These are phyloP conservation scores for Urocyon cinereoargenteus DNA, from an alignment of 2,797 vertebrate species.

Conservation along the genomic window DNA sequence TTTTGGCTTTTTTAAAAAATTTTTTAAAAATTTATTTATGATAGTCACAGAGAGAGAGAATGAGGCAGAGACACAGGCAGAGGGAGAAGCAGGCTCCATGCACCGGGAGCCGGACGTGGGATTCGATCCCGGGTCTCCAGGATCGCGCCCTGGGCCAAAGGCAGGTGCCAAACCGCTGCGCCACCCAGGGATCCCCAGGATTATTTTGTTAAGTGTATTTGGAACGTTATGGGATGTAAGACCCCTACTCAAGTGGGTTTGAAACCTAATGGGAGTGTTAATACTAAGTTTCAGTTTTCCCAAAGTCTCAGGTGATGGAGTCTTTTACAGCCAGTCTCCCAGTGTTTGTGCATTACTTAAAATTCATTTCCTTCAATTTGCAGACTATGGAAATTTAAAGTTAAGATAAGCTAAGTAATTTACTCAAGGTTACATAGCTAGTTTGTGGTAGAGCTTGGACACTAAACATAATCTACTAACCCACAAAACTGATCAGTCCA, in stretches of 20 bases:
- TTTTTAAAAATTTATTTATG: too few relatives aligned
- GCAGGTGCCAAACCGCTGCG: too few relatives aligned
- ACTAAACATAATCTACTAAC: background rate
- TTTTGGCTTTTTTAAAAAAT: too few relatives aligned
- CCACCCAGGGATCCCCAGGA: background rate
- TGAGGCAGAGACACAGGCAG: too few relatives aligned
- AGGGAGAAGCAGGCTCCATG: too few relatives aligned
- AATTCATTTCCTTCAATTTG: background rate
- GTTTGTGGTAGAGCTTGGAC: background rate
- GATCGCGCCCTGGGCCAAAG: too few relatives aligned
- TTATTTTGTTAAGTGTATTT: background rate
- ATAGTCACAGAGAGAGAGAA: too few relatives aligned
- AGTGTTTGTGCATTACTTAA: background rate
- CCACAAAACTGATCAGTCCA: background rate
- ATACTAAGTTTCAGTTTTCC: background rate
- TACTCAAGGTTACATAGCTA: background rate
- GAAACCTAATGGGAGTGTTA: background rate
- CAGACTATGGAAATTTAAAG: background rate
- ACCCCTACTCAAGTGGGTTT: background rate
- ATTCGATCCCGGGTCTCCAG: too few relatives aligned
- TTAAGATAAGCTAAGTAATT: background rate
- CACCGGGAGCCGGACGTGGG: too few relatives aligned
- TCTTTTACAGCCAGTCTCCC: too few relatives aligned
- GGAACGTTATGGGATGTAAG: background rate
- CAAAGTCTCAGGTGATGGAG: background rate